phyloP scores from a whole-genome alignment of 2,888 invertebrate species.

The Drosophila mettleri region DNA sequence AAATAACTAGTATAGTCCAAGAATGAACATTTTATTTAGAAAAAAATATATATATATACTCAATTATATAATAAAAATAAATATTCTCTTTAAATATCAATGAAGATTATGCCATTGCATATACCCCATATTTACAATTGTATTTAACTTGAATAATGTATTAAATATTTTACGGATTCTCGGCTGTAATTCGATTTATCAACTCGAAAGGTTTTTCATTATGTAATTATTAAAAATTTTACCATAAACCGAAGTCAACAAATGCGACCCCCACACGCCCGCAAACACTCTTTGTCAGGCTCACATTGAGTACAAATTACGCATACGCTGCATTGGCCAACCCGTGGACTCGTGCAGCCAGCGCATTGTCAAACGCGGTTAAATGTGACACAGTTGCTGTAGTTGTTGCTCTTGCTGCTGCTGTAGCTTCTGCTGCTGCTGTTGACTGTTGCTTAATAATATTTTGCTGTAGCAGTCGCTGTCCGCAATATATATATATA shows the following conservation, averaged over 20 bases:
- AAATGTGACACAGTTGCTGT: constrained; percentile 8
- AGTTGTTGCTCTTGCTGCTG: neutral
- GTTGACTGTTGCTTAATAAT: constrained; percentile 27
- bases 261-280: neutral
- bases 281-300: neutral
- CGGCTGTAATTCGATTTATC: neutral
- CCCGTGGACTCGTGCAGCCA: constrained; percentile 8
- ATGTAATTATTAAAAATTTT: constrained; percentile 6
- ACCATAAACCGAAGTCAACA: neutral
- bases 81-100: neutral
- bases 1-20: too few relatives aligned
- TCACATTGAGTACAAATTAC: constrained; percentile 15
- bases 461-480: constrained; percentile 24
- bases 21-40: too few relatives aligned
- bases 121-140: too few relatives aligned
- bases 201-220: constrained; percentile 7
- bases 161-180: constrained; percentile 2
- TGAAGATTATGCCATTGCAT: neutral
- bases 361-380: constrained; percentile 13
- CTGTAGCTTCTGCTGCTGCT: neutral
- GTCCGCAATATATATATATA: neutral
- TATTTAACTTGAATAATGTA: neutral
- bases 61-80: neutral
- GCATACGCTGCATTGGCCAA: constrained; percentile 22
- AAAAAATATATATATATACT: too few relatives aligned